These are phyloP conservation scores for Paguma larvata DNA, from an alignment of 2,797 vertebrate species.

Conservation along the genomic window DNA sequence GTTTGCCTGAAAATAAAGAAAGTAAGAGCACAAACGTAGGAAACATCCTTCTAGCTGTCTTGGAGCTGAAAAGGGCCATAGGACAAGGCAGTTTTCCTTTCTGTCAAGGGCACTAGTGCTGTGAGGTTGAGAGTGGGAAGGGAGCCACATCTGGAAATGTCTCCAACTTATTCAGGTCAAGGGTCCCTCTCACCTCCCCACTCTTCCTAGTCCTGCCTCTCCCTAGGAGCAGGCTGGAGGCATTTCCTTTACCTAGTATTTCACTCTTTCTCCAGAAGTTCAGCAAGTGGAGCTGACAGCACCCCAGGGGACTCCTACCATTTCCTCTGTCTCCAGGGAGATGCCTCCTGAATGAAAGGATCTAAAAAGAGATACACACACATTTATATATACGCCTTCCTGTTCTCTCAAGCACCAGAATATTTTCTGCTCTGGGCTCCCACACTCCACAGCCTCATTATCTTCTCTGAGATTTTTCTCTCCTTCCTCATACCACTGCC, in stretches of 20 bases:
- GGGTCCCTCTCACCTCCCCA: background rate
- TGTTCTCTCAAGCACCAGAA: slow-evolving; percentile 52
- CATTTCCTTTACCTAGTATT: slow-evolving; percentile 2
- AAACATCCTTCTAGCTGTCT: background rate
- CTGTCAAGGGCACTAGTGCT: background rate
- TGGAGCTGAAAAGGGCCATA: background rate
- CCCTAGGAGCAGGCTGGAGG: background rate
- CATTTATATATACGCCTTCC: slow-evolving; percentile 33
- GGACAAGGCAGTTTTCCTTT: background rate
- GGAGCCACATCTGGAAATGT: background rate
- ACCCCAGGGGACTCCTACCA: slow-evolving; percentile 58
- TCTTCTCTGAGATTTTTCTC: slow-evolving; percentile 36
- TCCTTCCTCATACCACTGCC: slow-evolving; percentile 15
- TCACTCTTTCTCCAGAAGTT: slow-evolving; percentile 48
- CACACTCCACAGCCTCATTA: slow-evolving; percentile 66
- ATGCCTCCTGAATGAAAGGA: slow-evolving; percentile 72
- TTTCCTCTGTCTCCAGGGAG: slow-evolving; percentile 77
- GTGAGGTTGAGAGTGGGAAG: background rate
- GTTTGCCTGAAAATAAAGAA: background rate
- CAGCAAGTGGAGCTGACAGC: slow-evolving; percentile 54
- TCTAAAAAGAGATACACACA: slow-evolving; percentile 69
- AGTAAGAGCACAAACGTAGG: background rate
- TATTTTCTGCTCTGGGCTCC: slow-evolving; percentile 72
- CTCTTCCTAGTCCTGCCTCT: background rate
- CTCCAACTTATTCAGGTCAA: background rate